A percentile compares a stretch with the other conserved stretches of the same genome.
Evolutionary conservation across 2,888 invertebrate genomes (phyloP).

Genomic region (Eupithecia subumbrata): DNA sequence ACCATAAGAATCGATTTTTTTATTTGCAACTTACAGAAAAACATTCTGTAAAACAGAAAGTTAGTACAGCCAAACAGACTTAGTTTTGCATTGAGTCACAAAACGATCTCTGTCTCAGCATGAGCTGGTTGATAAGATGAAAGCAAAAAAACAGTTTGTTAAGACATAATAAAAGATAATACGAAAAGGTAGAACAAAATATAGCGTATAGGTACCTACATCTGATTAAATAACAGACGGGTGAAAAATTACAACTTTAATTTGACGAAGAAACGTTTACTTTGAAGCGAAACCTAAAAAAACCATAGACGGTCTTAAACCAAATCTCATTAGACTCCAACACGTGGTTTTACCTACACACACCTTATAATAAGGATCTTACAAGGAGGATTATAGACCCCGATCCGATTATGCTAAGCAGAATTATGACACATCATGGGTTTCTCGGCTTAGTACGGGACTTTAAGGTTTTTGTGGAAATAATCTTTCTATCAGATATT

Average conservation of each 20-base stretch:
- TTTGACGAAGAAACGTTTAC: background rate
- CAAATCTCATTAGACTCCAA: slow-evolving; percentile 25
- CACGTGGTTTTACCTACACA: slow-evolving; percentile 15
- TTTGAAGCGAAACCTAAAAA: background rate
- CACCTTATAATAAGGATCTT: slow-evolving; percentile 17
- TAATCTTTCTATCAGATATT: background rate
- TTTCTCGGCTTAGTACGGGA: slow-evolving; percentile 29
- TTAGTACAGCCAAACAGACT: no score
- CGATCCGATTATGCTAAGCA: slow-evolving; percentile 41
- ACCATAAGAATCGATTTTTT: no score
- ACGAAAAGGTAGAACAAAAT: background rate
- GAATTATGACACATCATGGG: slow-evolving; percentile 41
- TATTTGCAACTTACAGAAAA: no score
- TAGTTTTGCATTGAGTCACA: no score
- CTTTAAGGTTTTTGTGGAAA: background rate
- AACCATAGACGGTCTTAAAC: background rate
- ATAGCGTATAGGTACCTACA: no score
- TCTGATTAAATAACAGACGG: no score
- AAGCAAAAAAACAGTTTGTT: no score
- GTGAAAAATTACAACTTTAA: background rate
- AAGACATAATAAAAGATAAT: background rate
- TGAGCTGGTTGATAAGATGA: no score
- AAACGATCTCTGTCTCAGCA: no score
- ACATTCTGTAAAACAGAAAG: no score
- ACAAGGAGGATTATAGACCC: slow-evolving; percentile 30